Evolutionary conservation across 2,113 vertebrate genomes (phyloP).

Genomic region (Camelus bactrianus): DNA sequence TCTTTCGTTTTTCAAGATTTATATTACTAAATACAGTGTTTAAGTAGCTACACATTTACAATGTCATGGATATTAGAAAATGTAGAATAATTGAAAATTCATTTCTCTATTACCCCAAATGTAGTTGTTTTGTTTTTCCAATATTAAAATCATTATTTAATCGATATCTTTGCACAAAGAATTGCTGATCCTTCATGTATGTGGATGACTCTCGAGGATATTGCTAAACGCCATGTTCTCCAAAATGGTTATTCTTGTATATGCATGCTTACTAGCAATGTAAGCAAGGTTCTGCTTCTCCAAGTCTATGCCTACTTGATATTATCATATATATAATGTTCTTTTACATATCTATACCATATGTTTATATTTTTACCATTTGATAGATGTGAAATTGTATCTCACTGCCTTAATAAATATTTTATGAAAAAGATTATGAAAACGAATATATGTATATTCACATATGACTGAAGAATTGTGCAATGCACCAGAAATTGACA

Average conservation of each 20-base stretch:
- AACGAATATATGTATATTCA: too few species aligned
- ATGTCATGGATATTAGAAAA: neutral
- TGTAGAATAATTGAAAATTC: neutral
- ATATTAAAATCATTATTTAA: neutral
- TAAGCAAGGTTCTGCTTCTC: neutral
- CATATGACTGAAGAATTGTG: too few species aligned
- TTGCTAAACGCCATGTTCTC: neutral
- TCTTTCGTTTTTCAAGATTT: neutral
- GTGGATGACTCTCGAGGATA: neutral
- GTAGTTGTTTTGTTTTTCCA: neutral
- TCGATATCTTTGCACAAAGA: neutral
- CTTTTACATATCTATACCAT: neutral
- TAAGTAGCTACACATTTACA: neutral
- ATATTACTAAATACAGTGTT: neutral
- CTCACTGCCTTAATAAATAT: neutral
- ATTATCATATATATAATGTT: neutral
- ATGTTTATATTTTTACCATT: neutral
- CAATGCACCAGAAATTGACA: too few species aligned
- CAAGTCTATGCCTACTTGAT: neutral
- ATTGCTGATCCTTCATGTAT: neutral
- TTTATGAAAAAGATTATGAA: too few species aligned
- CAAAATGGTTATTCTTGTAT: neutral
- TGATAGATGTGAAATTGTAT: neutral
- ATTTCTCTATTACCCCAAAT: neutral
- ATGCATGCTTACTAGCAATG: neutral